A percentile compares a stretch with the other conserved stretches of the same genome.
Evolutionary conservation across 2,113 vertebrate genomes (phyloP).

Genomic region (Pomatorhinus ruficollis): DNA sequence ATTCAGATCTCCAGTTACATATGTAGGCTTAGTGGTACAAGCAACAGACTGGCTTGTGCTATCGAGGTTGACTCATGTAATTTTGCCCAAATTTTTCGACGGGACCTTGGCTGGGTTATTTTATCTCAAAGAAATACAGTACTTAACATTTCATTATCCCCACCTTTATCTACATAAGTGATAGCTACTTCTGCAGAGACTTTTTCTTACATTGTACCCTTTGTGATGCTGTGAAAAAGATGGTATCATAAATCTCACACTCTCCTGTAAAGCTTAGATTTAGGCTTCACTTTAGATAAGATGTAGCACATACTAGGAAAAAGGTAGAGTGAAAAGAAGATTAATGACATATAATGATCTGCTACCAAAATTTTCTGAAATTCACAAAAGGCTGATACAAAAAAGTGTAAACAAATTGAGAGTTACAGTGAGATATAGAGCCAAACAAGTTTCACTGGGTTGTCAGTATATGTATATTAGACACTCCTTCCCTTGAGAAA

Average conservation of each 20-base stretch:
- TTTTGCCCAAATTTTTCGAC: background rate
- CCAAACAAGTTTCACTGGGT: background rate
- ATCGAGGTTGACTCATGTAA: background rate
- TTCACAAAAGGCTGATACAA: background rate
- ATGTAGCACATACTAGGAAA: background rate
- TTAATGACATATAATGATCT: background rate
- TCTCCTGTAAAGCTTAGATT: background rate
- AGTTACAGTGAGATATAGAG: background rate
- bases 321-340: background rate
- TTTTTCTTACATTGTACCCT: background rate
- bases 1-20: background rate
- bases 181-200: background rate
- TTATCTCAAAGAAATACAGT: background rate
- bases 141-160: background rate
- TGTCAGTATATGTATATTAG: background rate
- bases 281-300: background rate
- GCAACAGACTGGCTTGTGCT: background rate
- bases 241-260: background rate
- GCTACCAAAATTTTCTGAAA: background rate
- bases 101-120: background rate
- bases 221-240: background rate
- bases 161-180: accelerated
- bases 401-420: background rate
- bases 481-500: background rate
- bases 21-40: background rate